Evolutionary conservation across 2,797 vertebrate genomes (phyloP), one percentile per base, ranked within the genome.

Genomic region (Hyperoplus lanceolatus): DNA sequence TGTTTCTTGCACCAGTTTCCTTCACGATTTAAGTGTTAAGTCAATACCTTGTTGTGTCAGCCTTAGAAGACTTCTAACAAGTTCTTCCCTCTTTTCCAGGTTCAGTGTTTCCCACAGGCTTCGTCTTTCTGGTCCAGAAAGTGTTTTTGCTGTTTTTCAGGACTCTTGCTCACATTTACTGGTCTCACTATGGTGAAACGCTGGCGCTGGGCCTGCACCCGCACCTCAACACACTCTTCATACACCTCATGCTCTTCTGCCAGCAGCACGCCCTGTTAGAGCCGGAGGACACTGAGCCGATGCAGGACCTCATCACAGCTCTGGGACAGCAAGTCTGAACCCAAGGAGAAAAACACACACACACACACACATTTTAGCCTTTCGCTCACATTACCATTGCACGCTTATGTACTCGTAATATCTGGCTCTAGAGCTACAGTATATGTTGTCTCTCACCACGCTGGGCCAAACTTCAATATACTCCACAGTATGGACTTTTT

Each of bases 81-180:
- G 67, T 18, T 64, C 38, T 21, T 29, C n/a, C 39, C 1, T 56
- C 5, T 54, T 49, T 75, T 63, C 62, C 71, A 96, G 96, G 94
- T 66, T 90, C 91, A 15, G 79, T 75, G 11, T 97, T 97, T 78
- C 95, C 96, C 0, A 84, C 90, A 3, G 93, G 95, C 48, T 96
- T 96, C 54, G 50, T 94, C 72, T 95, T 96, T 62, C 80, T 96
- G 70, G 94, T 96, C 42, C 95, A 96, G 93, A 96, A 96, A 85
- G 94, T 96, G 65, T 96, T 96, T 85, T 73, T 95, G 85, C 87
- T 96, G 77, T 89, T 96, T 65, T 97, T 95, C 87, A 94, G 95
- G 50, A 94, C 93, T 50, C 90, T 97, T 77, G 95, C 96, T n/a
- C 96, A 97, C 86, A 94, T 96, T 87, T 96, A 96, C 85, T 95